A percentile compares a stretch with the other conserved stretches of the same genome.
Conservation (phyloP, 2,888 invertebrate species). For the Caenorhabditis macrosperma region DNA sequence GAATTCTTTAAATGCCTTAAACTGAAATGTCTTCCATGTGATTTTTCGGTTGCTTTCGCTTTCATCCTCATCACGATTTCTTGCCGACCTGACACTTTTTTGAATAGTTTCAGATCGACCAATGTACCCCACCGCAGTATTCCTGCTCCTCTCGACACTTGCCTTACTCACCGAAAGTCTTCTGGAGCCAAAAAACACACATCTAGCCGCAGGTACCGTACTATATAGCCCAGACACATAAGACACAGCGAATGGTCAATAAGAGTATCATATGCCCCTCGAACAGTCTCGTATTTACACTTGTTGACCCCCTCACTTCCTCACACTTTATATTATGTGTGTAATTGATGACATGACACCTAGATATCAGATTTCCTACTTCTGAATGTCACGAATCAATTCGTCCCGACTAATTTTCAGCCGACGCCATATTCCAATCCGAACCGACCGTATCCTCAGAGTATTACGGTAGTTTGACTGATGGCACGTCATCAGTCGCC, state of each 20-base stretch:
- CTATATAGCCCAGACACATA: background rate
- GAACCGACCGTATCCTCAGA: background rate
- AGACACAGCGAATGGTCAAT: background rate
- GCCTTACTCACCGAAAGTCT: background rate
- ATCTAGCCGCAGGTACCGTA: background rate
- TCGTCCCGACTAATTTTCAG: background rate
- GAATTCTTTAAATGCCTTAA: too few species aligned
- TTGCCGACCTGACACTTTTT: background rate
- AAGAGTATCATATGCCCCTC: background rate
- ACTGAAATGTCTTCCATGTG: background rate
- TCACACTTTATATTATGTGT: background rate
- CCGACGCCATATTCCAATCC: slow-evolving; percentile 22
- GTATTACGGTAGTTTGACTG: background rate
- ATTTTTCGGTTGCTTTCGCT: background rate
- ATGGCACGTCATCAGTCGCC: background rate
- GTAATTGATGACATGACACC: background rate
- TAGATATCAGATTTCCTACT: background rate
- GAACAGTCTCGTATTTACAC: too few species aligned
- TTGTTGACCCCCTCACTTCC: background rate
- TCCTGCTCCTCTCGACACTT: background rate
- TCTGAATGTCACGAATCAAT: background rate
- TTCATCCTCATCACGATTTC: background rate
- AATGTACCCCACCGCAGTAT: background rate
- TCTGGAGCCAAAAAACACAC: background rate
- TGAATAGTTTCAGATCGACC: background rate